These are phyloP conservation scores for Rhagoletis zephyria DNA, from an alignment of 1,140 invertebrate species.

Conservation along the genomic window DNA sequence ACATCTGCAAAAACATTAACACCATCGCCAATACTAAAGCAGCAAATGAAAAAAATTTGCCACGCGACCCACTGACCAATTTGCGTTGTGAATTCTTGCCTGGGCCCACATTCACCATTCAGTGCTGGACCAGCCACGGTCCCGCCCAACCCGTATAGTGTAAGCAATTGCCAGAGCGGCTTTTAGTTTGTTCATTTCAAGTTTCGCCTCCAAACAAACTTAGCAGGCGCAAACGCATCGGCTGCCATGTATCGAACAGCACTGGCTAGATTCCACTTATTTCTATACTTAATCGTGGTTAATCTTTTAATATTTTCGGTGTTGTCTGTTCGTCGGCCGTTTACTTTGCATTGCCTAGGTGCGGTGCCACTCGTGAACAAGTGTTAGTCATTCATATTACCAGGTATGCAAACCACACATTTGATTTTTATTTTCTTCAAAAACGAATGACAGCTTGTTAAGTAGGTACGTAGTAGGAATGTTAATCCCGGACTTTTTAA, in stretches of 20 bases:
- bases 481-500: too few relatives aligned
- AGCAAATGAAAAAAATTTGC: background rate
- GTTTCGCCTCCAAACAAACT: background rate
- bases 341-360: conserved; percentile 16
- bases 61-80: conserved; percentile 33
- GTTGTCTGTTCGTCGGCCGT: conserved; percentile 12
- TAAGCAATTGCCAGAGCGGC: background rate
- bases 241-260: background rate
- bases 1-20: background rate
- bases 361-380: conserved; percentile 43
- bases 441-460: background rate
- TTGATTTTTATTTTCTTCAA: conserved; percentile 20
- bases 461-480: background rate
- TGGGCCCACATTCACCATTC: conserved; percentile 21
- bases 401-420: background rate
- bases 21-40: background rate
- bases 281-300: conserved; percentile 43
- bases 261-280: background rate
- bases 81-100: conserved; percentile 4
- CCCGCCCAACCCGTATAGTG: conserved; percentile 16
- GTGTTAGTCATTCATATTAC: conserved; percentile 33
- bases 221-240: background rate
- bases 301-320: conserved; percentile 24
- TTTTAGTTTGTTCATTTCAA: conserved; percentile 9
- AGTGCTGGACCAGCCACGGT: background rate